These are phyloP conservation scores for Enteromius treurensis DNA, from an alignment of 2,797 vertebrate genomes.

Conservation along the genomic window DNA sequence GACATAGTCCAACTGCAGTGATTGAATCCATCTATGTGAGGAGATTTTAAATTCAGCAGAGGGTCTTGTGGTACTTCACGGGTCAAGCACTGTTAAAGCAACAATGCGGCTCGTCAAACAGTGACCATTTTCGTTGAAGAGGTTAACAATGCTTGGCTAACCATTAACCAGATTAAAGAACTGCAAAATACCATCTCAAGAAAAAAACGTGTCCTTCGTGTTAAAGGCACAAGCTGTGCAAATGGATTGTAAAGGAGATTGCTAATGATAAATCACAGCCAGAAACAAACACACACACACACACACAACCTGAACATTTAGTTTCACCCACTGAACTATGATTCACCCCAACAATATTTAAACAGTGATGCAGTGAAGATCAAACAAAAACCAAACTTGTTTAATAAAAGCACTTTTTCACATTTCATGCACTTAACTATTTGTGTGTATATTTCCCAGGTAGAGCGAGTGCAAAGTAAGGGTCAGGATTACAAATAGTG, in stretches of 20 bases:
- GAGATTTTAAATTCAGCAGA: slow-evolving; percentile 64
- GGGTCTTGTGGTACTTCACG: slow-evolving; percentile 44
- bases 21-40: slow-evolving; percentile 12
- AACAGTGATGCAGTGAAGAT: not conserved
- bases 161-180: slow-evolving; percentile 78
- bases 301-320: not conserved
- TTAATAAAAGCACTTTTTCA: not conserved
- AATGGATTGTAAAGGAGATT: slow-evolving; percentile 58
- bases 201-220: slow-evolving; percentile 59
- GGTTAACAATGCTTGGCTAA: slow-evolving; percentile 72
- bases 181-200: slow-evolving; percentile 31
- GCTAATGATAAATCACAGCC: slow-evolving; percentile 51
- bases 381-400: slow-evolving; percentile 43
- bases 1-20: not conserved
- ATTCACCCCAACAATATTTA: slow-evolving; percentile 3
- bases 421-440: not conserved
- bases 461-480: not conserved
- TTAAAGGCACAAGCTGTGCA: slow-evolving; percentile 24
- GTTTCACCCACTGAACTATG: slow-evolving; percentile 21
- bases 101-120: slow-evolving; percentile 74
- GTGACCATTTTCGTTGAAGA: slow-evolving; percentile 67
- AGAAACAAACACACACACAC: not conserved
- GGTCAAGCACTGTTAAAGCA: slow-evolving; percentile 68
- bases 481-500: slow-evolving; percentile 11
- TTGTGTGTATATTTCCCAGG: not conserved